Base-by-base conservation (phyloP, 2,113 vertebrate species). In the Eolophus roseicapilla region DNA sequence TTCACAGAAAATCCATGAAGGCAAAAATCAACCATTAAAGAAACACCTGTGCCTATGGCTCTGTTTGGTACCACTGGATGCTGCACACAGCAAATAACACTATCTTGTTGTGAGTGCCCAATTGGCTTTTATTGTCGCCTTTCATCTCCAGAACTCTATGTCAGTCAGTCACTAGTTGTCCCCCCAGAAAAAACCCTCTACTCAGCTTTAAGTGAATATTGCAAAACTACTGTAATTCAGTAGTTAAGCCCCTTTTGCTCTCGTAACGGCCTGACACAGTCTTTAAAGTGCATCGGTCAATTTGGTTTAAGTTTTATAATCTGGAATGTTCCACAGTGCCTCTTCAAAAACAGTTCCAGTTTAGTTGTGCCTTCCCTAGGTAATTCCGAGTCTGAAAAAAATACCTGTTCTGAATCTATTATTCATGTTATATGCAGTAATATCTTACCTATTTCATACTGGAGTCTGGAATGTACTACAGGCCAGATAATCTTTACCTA, bases 231-330 rank as follows among this genome's bases (percentile, higher is more conserved):
- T 49, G 12, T 28, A 55, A 53, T 55, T 47, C 52, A 8, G 9
- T 11, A 74, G 18, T 3, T 77, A 81, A 77, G 33, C 28, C 44
- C 12, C 63, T 77, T 74, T 24, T 70, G 24, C 64, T 88, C 65
- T 67, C 25, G 11, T 4, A 75, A 82, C 1, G 60, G 35, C 44
- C 59, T 46, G 31, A 23, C 39, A 55, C 44, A 78, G 64, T 27
- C 74, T 43, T 71, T 91, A 93, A 95, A 92, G 86, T 92, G 90
- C 90, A 60, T 59, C 92, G 82, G 57, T 63, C 67, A 71, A 65
- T 93, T 74, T 81, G 86, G 75, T 91, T 95, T 82, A 92, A 96
- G 88, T 89, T 92, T 86, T 88, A 69, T 60, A 31, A 85, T 84
- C 68, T 82, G 65, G 73, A 86, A 84, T 41, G 69, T 83, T 94